Conservation (phyloP, 2,113 vertebrate genomes). For the Stigmatopora nigra region DNA sequence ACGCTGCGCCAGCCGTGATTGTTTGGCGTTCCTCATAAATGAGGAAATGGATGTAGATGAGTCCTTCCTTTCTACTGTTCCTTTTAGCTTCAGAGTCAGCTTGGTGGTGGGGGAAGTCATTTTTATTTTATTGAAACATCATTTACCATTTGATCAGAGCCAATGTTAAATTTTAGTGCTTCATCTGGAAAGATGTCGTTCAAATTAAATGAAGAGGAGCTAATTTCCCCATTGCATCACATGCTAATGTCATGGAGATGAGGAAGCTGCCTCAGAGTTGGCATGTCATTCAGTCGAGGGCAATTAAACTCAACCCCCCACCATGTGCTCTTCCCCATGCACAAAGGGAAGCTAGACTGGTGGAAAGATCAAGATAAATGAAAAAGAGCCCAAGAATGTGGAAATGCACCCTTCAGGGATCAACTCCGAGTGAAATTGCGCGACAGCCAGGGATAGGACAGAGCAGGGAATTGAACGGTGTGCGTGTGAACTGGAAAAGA, state of each 20-base stretch:
- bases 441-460: conserved; percentile 12
- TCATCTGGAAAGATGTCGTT: conserved; percentile 4
- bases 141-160: conserved; percentile 18
- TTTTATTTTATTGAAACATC: neutral
- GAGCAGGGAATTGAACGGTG: conserved; percentile 31
- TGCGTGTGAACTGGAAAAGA: conserved; percentile 47
- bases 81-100: conserved; percentile 11
- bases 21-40: conserved; percentile 7
- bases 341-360: conserved; percentile 28
- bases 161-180: conserved; percentile 11
- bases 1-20: conserved; percentile 22
- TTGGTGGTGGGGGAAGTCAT: too few relatives aligned
- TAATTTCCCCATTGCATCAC: conserved; percentile 44
- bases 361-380: conserved; percentile 42
- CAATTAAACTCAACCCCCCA: conserved; percentile 49
- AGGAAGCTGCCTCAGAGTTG: conserved; percentile 36
- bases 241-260: conserved; percentile 43
- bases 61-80: conserved; percentile 19
- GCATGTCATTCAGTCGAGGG: conserved; percentile 52
- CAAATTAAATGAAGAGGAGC: conserved; percentile 21
- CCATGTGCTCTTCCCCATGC: conserved; percentile 10
- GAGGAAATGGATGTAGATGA: conserved; percentile 4
- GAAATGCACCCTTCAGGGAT: conserved; percentile 58
- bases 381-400: conserved; percentile 41
- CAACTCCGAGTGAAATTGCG: conserved; percentile 38